A percentile compares a stretch with the other conserved stretches of the same genome.
phyloP scores from a whole-genome alignment of 2,888 invertebrate species.

The Hydrotaea cyrtoneurina region DNA sequence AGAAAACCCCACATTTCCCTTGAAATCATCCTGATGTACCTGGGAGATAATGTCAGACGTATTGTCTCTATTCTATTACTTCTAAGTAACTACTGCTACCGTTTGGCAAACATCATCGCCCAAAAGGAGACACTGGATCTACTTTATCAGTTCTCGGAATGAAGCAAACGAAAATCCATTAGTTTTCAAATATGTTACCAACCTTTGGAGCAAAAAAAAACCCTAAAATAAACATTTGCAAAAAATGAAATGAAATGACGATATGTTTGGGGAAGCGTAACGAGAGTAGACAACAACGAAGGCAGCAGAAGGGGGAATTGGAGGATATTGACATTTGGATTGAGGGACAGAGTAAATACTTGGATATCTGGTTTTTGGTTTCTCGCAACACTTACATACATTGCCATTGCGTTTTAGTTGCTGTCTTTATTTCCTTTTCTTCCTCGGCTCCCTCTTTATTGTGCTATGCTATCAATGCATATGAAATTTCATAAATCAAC shows the following conservation, averaged over 20 bases:
- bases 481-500: conserved; percentile 66
- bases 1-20: neutral
- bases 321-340: neutral
- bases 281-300: neutral
- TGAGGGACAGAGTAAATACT: neutral
- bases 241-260: neutral
- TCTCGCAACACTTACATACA: neutral
- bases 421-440: too few species aligned
- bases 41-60: neutral
- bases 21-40: neutral
- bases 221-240: neutral
- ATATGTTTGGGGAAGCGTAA: neutral
- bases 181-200: neutral
- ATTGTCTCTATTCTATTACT: neutral
- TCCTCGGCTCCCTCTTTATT: neutral
- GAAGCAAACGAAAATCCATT: neutral
- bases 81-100: neutral
- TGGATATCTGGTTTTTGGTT: neutral
- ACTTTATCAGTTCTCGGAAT: neutral
- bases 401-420: neutral
- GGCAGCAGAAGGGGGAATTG: neutral
- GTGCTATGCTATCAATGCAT: conserved; percentile 47
- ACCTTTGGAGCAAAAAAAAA: neutral
- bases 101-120: neutral
- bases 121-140: neutral